Evolutionary conservation across 1,140 invertebrate genomes (phyloP).

Genomic region (Drosophila saltans): DNA sequence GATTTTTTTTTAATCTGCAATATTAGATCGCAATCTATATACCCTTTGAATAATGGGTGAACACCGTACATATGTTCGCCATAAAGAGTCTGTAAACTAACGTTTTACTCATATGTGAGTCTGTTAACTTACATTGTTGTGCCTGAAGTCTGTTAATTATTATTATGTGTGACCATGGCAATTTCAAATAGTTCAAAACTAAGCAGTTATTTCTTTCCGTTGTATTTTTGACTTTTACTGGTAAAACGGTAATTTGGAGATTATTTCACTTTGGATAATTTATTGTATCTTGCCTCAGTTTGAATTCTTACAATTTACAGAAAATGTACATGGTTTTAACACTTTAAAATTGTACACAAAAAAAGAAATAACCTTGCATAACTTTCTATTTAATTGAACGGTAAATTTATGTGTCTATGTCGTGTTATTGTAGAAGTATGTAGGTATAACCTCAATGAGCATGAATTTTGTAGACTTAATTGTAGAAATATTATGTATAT

Average conservation of each 20-base stretch:
- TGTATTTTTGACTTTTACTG: not conserved
- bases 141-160: too few relatives aligned
- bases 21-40: too few relatives aligned
- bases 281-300: conserved; percentile 45
- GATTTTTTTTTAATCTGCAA: too few relatives aligned
- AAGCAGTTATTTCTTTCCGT: too few relatives aligned
- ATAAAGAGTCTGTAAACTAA: too few relatives aligned
- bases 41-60: too few relatives aligned
- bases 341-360: conserved; percentile 36
- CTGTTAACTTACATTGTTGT: too few relatives aligned
- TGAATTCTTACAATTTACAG: conserved; percentile 56
- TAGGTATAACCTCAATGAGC: conserved; percentile 77
- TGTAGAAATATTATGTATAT: conserved; percentile 63
- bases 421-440: conserved; percentile 38
- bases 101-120: too few relatives aligned
- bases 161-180: not conserved
- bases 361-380: conserved; percentile 29
- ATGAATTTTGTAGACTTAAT: conserved; percentile 66
- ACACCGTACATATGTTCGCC: too few relatives aligned
- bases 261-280: conserved; percentile 44
- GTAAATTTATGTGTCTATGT: conserved; percentile 41
- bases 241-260: not conserved
- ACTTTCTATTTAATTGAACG: conserved; percentile 47
- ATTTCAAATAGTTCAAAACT: not conserved
- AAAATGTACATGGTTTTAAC: conserved; percentile 34